Conservation (phyloP, 1,140 invertebrate genomes). For the Formica exsecta region DNA sequence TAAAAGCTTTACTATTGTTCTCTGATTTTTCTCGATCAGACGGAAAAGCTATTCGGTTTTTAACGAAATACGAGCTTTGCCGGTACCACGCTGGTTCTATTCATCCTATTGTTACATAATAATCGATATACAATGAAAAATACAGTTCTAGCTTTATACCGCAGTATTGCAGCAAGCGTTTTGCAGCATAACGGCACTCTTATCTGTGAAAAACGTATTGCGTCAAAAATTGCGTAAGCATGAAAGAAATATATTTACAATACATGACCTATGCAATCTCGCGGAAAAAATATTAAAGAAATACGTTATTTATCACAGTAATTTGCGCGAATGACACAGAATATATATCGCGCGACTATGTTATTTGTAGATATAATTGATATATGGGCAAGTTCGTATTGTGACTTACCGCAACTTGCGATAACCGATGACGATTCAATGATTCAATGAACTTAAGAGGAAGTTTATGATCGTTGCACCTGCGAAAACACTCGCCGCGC, state of each 20-base stretch:
- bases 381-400: background rate
- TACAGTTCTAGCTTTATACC: background rate
- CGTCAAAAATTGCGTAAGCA: background rate
- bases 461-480: background rate
- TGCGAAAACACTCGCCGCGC: background rate
- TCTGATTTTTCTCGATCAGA: constrained; percentile 41
- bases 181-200: too few species aligned
- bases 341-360: background rate
- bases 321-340: background rate
- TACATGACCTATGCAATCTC: background rate
- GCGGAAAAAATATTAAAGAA: background rate
- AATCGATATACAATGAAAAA: background rate
- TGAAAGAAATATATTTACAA: background rate
- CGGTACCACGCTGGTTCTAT: background rate
- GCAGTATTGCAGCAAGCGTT: too few species aligned
- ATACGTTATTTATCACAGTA: background rate
- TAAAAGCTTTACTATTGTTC: background rate
- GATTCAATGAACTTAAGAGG: background rate
- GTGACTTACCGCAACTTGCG: background rate
- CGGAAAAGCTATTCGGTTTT: constrained; percentile 34
- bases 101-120: background rate
- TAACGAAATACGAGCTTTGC: constrained; percentile 17
- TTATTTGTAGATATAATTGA: background rate
- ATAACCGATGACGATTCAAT: background rate
- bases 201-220: background rate